Evolutionary conservation across 2,113 vertebrate species (phyloP).

Genomic region (Tetraodon nigroviridis): DNA sequence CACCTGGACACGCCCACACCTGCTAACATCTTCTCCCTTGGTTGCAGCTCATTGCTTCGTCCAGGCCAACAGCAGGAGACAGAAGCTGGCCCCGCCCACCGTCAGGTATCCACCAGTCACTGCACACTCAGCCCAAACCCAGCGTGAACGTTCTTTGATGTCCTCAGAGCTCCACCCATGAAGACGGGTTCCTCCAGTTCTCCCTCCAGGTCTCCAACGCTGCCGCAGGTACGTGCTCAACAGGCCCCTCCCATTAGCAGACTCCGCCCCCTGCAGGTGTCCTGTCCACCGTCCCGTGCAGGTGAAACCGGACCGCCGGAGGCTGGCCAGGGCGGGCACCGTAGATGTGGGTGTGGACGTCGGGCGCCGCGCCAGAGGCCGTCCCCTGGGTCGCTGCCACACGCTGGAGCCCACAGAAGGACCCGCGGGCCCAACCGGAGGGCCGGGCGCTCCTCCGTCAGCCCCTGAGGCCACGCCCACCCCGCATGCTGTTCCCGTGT

Average conservation of each 20-base stretch:
- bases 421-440: not conserved
- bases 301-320: conserved; percentile 67
- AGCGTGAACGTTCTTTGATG: not conserved
- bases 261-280: not conserved
- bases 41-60: conserved; percentile 61
- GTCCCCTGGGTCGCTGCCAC: conserved; percentile 72
- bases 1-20: not conserved
- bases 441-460: not conserved
- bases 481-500: no score
- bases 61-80: conserved; percentile 69
- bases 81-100: conserved; percentile 74
- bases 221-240: conserved; percentile 66
- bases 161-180: conserved; percentile 66
- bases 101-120: conserved; percentile 42
- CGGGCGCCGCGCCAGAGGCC: conserved; percentile 24
- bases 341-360: conserved; percentile 54
- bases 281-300: conserved; percentile 28
- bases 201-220: conserved; percentile 72
- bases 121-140: not conserved
- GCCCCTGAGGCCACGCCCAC: not conserved
- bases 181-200: conserved; percentile 76
- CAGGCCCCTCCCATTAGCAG: not conserved
- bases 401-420: conserved; percentile 58
- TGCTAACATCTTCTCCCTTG: not conserved
- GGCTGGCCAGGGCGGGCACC: conserved; percentile 63